Conservation (phyloP, 2,888 invertebrate genomes). For the Patella pellucida region DNA sequence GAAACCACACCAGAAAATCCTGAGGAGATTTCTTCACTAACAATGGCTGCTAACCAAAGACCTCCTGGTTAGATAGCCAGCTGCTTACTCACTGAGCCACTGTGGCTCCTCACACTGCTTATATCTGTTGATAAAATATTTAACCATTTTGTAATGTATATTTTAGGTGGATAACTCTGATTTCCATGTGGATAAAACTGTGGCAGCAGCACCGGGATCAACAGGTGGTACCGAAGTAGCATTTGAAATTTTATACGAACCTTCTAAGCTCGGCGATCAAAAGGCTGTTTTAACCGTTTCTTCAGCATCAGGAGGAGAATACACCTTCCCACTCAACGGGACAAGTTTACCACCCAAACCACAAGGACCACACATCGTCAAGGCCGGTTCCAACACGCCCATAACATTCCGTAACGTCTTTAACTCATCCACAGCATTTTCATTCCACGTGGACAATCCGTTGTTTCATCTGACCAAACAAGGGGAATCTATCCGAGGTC, state of each 20-base stretch:
- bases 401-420: slow-evolving; percentile 74
- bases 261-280: slow-evolving; percentile 69
- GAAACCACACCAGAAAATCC: too few relatives aligned
- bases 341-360: slow-evolving; percentile 73
- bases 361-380: slow-evolving; percentile 73
- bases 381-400: slow-evolving; percentile 66
- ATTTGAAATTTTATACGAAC: slow-evolving; percentile 70
- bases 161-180: slow-evolving; percentile 68
- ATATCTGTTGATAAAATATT: too few relatives aligned
- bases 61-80: too few relatives aligned
- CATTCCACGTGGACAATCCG: slow-evolving; percentile 72
- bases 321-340: slow-evolving; percentile 72
- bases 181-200: slow-evolving; percentile 70
- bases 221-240: slow-evolving; percentile 68
- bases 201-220: slow-evolving; percentile 70
- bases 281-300: slow-evolving; percentile 62
- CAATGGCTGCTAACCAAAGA: too few relatives aligned
- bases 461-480: slow-evolving; percentile 70
- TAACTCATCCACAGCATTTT: slow-evolving; percentile 68
- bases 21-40: too few relatives aligned
- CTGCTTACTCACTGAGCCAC: too few relatives aligned
- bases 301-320: slow-evolving; percentile 69
- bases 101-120: too few relatives aligned
- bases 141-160: not conserved
- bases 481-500: slow-evolving; percentile 70